Base-by-base conservation (phyloP, 2,113 vertebrate genomes). In the Oreamnos americanus region DNA sequence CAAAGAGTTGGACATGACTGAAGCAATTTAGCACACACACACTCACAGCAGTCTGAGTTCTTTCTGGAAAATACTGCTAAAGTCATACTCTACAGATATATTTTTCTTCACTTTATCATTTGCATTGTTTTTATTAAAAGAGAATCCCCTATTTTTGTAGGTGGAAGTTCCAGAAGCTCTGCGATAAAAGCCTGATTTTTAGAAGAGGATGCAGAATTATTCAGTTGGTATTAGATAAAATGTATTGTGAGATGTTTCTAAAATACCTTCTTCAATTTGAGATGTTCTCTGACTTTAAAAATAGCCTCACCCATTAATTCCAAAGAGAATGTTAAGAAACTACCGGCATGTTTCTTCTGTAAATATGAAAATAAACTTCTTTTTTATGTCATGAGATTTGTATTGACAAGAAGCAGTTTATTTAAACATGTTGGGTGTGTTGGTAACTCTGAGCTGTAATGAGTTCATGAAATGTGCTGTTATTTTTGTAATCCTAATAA, bases 121-220 rank as follows among this genome's bases (percentile, higher is more conserved):
- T 89, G 3, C 94, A 33, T n/a, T 94, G 84, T 92, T 97, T 97
- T 98, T 89, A 98, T 26, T 95, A 95, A 97, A 95, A 93, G 81
- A 49, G 25, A 60, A 94, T 45, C 11, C n/a, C 47, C 64, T 85
- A 1, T 14, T 98, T 98, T 98, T 86, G 0, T 96, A 99, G 99
- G 99, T 99, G 97, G 99, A 99, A 67, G 96, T 99, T 82, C 99
- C 99, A 82, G 98, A 99, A 96, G 98, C 98, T 58, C 98, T 99
- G 89, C 98, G 99, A 95, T 99, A 98, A 99, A 97, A 93, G 76
- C 82, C 51, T 10, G 7, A 30, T 87, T 53, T 93, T 5, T 1
- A 98, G 93, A 97, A 93, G 95, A 98, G 74, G 97, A 97, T 97
- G 47, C 84, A 62, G 81, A 26, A 95, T 92, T 81, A 16, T 94